Base-by-base conservation (phyloP, 1,140 invertebrate genomes). In the Elymnias hypermnestra region DNA sequence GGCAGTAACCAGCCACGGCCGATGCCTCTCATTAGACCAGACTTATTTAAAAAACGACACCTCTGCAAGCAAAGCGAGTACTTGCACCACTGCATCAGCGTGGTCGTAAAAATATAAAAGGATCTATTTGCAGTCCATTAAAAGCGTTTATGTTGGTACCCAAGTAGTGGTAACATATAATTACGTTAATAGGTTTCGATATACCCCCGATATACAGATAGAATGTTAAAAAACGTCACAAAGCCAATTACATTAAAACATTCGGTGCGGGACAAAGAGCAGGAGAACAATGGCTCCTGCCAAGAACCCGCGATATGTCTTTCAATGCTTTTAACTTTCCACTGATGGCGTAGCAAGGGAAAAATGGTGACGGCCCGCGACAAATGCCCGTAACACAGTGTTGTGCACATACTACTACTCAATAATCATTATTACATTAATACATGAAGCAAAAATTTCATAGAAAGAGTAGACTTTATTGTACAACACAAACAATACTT, bases 191-290 rank as follows among this genome's bases (percentile, higher is more conserved):
- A 40, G 36, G 22, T n/a, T n/a, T 25, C 21, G 12, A 41, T 23
- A 25, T 15, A 42, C 12, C 10, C 41, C 47, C 49, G 53, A 31
- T 45, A 31, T 29, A 44, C 33, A 33, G 28, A 15, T 49, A 51
- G 50, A 66, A 55, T 40, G 43, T 53, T 45, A 72, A 78, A 75
- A 64, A 61, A 57, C 64, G 59, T 60, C 68, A 77, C 74, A 79
- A 83, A 79, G 79, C 77, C 79, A 84, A 84, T 84, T 84, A 84
- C 79, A 84, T 84, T 84, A 84, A 84, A 84, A 84, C 79, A 82
- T 83, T 81, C 72, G 73, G 60, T 37, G 37, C 63, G 64, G 69
- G 65, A 81, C 76, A 81, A 79, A 79, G 75, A 77, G 72, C 75
- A 15, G 62, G 54, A 74, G 75, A 79, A 84, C 77, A 82, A 84